Percentiles rank a stretch among this genome's conserved stretches.
Evolutionary conservation across 2,888 invertebrate species (phyloP).

Genomic region (Pristionchus mayeri): DNA sequence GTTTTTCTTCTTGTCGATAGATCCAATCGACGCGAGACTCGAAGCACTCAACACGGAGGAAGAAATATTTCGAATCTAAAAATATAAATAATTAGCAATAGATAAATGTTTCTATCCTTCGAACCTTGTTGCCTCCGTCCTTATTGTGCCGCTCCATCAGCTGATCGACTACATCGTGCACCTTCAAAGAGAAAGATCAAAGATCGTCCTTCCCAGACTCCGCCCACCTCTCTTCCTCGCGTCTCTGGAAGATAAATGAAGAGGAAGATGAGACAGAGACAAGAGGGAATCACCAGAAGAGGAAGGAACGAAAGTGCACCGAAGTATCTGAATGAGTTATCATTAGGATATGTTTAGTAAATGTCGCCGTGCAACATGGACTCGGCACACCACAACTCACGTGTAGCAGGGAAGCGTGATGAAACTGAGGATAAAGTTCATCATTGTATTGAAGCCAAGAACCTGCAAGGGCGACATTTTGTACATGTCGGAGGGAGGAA

Average conservation of each 20-base stretch:
- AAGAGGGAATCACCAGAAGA: slow-evolving; percentile 57
- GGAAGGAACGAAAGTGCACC: slow-evolving; percentile 64
- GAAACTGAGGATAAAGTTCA: slow-evolving; percentile 49
- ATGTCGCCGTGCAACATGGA: background rate
- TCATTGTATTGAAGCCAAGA: slow-evolving; percentile 43
- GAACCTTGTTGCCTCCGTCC: slow-evolving; percentile 13
- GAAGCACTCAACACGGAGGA: slow-evolving; percentile 30
- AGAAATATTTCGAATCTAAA: slow-evolving; percentile 29
- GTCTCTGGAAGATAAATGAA: slow-evolving; percentile 62
- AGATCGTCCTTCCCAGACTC: background rate
- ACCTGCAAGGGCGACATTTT: slow-evolving; percentile 25
- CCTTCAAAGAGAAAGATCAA: slow-evolving; percentile 10
- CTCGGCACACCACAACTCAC: slow-evolving; percentile 54
- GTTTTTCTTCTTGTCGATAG: background rate
- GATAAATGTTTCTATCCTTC: too few species aligned
- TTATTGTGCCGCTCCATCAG: slow-evolving; percentile 42
- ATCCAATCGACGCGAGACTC: slow-evolving; percentile 9
- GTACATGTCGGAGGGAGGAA: background rate
- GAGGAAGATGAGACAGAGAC: slow-evolving; percentile 57
- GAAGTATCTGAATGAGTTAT: slow-evolving; percentile 45
- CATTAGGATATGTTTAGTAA: background rate
- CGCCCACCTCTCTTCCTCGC: slow-evolving; percentile 56
- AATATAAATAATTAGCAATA: too few species aligned
- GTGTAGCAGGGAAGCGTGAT: slow-evolving; percentile 43
- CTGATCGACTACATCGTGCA: slow-evolving; percentile 53